phyloP scores from a whole-genome alignment of 2,888 invertebrate species.

The Blera fallax region DNA sequence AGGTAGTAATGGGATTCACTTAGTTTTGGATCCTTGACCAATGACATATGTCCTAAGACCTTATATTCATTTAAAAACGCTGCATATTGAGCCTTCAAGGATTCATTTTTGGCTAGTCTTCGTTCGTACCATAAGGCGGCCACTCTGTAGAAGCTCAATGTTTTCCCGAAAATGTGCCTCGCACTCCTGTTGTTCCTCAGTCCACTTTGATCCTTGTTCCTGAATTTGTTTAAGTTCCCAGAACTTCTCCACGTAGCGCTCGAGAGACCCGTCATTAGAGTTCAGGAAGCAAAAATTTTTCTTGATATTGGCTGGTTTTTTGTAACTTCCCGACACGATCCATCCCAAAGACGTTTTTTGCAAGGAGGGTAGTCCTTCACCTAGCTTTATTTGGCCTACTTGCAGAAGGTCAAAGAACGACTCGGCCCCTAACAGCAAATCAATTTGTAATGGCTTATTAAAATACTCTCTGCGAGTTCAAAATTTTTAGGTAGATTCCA shows the following conservation, averaged over 20 bases:
- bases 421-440: constrained; percentile 14
- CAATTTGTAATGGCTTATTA: constrained; percentile 7
- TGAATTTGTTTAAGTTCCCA: not conserved
- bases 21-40: too few relatives aligned
- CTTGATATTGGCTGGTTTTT: not conserved
- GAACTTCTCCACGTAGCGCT: constrained; percentile 5
- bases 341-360: constrained; percentile 70
- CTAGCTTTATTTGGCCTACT: constrained; percentile 57
- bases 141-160: too few relatives aligned
- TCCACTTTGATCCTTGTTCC: not conserved
- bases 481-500: too few relatives aligned
- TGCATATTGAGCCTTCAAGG: too few relatives aligned
- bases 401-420: constrained; percentile 46
- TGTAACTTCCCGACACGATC: constrained; percentile 60
- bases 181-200: not conserved
- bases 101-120: too few relatives aligned
- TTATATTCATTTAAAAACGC: too few relatives aligned
- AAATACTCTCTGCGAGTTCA: too few relatives aligned
- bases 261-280: not conserved
- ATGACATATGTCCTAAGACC: too few relatives aligned
- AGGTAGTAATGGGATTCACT: not conserved
- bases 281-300: constrained; percentile 9
- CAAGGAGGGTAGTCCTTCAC: constrained; percentile 51
- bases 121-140: too few relatives aligned
- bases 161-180: not conserved